Evolutionary conservation across 2,797 vertebrate species (phyloP).

Genomic region (Lacerta bilineata): DNA sequence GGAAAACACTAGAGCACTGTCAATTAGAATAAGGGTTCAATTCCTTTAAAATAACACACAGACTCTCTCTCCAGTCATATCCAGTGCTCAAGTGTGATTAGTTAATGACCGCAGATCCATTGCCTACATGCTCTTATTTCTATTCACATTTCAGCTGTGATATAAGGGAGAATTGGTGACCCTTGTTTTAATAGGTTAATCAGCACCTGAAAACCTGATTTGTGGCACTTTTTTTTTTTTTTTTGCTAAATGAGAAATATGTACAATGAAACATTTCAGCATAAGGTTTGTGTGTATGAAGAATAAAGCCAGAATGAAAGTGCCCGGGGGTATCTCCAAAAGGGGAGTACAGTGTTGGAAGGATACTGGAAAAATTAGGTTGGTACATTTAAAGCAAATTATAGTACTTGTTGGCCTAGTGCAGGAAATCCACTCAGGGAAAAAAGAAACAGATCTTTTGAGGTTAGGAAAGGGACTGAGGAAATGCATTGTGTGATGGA

Average conservation of each 20-base stretch:
- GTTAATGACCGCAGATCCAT: background rate
- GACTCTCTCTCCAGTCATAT: background rate
- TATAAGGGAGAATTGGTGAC: accelerated
- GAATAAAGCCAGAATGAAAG: background rate
- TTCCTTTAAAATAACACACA: slow-evolving; percentile 11
- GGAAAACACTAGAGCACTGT: background rate
- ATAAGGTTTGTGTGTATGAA: slow-evolving; percentile 13
- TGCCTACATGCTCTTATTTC: background rate
- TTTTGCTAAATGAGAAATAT: background rate
- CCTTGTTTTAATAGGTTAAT: slow-evolving; percentile 16
- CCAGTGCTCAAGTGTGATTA: background rate
- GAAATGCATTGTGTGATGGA: no score
- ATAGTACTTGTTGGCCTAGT: no score
- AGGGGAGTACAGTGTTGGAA: no score
- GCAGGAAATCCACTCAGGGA: no score
- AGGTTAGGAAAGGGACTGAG: no score
- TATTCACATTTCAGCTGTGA: background rate
- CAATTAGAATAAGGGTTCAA: slow-evolving; percentile 14
- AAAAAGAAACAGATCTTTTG: no score
- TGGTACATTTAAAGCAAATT: no score
- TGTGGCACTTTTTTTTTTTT: background rate
- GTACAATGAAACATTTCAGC: background rate
- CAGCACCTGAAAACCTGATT: background rate
- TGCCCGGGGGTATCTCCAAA: background rate
- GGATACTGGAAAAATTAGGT: no score